Conservation (phyloP, 2,797 vertebrate genomes). For the Chromis chromis region DNA sequence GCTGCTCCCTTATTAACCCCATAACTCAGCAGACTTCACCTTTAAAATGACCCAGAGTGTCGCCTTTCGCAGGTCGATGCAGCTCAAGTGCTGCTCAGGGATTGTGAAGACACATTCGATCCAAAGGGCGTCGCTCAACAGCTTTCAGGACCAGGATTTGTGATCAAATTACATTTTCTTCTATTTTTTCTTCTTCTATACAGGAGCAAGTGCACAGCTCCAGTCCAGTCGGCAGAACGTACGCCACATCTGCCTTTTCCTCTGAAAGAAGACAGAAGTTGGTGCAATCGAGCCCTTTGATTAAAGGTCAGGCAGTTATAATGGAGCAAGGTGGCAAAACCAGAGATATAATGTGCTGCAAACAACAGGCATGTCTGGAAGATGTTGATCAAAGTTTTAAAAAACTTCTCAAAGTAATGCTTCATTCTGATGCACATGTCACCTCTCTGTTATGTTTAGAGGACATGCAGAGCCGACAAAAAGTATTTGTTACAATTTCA, state of each 20-base stretch:
- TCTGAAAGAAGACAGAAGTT: neutral
- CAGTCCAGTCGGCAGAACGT: neutral
- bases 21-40: constrained; percentile 73
- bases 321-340: neutral
- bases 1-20: constrained; percentile 75
- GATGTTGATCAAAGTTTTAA: too few species aligned
- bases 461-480: too few species aligned
- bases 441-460: too few species aligned
- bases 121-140: constrained; percentile 17
- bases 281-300: neutral
- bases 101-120: constrained; percentile 1
- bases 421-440: too few species aligned
- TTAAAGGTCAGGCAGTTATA: neutral
- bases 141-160: constrained; percentile 30
- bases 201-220: neutral
- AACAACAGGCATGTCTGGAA: neutral
- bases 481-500: too few species aligned
- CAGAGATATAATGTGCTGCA: neutral
- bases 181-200: neutral
- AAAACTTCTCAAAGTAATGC: too few species aligned
- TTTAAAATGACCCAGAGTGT: constrained; percentile 58
- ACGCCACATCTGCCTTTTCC: neutral
- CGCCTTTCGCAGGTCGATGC: constrained; percentile 60
- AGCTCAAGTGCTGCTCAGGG: constrained; percentile 54
- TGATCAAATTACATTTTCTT: constrained; percentile 47